Base-by-base conservation (phyloP, 2,888 invertebrate species). In the Calliphora vomitoria region DNA sequence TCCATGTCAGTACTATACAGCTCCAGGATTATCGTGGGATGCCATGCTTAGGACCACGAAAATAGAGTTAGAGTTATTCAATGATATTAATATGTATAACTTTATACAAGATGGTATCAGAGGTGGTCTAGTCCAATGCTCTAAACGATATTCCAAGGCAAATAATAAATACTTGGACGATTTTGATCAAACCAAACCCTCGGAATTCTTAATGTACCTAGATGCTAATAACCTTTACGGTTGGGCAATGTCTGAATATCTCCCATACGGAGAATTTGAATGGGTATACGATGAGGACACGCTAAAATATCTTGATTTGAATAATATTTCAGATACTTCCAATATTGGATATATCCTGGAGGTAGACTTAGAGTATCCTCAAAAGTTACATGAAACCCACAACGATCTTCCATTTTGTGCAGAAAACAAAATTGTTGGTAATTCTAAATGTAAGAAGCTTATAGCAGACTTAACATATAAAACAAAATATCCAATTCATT, bases 321-420 rank as follows among this genome's bases (percentile, higher is more conserved):
- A 15, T 15, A 15, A 47, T 47, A 47, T 47, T 47, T 47, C 15
- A 13, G 25, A 60, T 31, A 60, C 58, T 18, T 60, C 58, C 8
- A 18, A 55, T 18, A 55, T 55, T 55, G 55, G 55, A 15, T 55
- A 55, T 55, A 15, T 55, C n/a, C n/a, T 55, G 20, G 55, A 55
- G 55, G 55, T 55, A 55, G n/a, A 55, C 55, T 41, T 41, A 47
- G 47, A 47, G 15, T 47, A 47, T 47, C 47, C 11, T 47, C 47
- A 47, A 41, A 41, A 41, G 38, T 41, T 41, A 41, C 38, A 41
- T 41, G 38, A 41, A 41, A 41, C 38, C 38, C 38, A 41, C 15
- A 47, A 47, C 15, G 15, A 47, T 47, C 15, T 47, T 13, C 47
- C 47, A 15, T 47, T 47, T 47, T 47, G 47, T 15, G 4, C 13